Percentiles rank a stretch among this genome's conserved stretches.
phyloP scores from a whole-genome alignment of 2,888 invertebrate species.

The Drosophila atroscutellata region DNA sequence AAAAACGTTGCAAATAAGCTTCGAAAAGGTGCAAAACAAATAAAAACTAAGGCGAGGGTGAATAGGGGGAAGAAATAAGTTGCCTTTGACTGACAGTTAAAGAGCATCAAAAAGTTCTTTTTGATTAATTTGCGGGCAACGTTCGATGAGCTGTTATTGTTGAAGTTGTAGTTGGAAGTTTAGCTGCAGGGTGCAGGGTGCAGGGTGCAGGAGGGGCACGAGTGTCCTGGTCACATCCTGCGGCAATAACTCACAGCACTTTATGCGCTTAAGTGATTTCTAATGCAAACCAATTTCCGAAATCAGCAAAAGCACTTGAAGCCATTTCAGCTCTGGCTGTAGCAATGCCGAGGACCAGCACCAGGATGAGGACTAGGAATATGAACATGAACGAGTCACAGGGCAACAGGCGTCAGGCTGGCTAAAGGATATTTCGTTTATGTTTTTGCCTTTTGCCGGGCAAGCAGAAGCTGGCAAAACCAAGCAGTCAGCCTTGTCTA shows the following conservation, averaged over 20 bases:
- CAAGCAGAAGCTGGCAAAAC: slow-evolving; percentile 12
- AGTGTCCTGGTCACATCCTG: slow-evolving; percentile 71
- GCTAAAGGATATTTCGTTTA: slow-evolving; percentile 71
- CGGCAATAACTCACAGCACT: slow-evolving; percentile 79
- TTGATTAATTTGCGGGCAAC: slow-evolving; percentile 67
- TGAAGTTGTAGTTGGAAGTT: background rate
- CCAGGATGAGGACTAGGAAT: slow-evolving; percentile 2
- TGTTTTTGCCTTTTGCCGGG: slow-evolving; percentile 39
- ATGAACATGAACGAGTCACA: background rate
- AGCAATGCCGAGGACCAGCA: background rate
- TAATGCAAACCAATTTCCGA: slow-evolving; percentile 82
- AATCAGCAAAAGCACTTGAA: slow-evolving; percentile 80
- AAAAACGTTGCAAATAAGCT: slow-evolving; percentile 8
- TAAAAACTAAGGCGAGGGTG: background rate
- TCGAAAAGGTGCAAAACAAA: slow-evolving; percentile 16
- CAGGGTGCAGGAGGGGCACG: background rate
- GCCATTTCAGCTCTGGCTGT: slow-evolving; percentile 57
- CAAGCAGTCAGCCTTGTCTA: slow-evolving; percentile 62
- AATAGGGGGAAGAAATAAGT: background rate
- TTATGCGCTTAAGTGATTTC: slow-evolving; percentile 81
- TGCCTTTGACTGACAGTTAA: slow-evolving; percentile 10
- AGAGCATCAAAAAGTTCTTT: slow-evolving; percentile 39
- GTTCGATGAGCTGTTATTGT: slow-evolving; percentile 23
- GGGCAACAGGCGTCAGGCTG: slow-evolving; percentile 28
- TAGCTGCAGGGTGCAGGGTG: background rate